Base-by-base conservation (phyloP, 2,797 vertebrate species). In the Erethizon dorsatum region DNA sequence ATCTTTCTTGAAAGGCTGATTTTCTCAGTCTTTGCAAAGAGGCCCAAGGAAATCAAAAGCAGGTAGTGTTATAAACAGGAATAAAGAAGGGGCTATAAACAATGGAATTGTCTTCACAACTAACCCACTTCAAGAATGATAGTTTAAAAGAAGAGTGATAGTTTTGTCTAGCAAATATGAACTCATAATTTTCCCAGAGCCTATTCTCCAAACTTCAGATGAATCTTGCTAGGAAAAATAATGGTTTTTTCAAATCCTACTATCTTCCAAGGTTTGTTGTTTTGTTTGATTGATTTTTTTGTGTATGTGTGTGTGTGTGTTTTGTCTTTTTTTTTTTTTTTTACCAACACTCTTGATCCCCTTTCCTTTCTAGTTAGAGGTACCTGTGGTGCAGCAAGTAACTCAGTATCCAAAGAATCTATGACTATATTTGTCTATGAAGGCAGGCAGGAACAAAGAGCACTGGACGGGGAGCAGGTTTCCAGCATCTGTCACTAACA, bases 1-100 rank as follows among this genome's bases (percentile, higher is more conserved):
- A 65, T 93, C 33, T 56, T 93, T 83, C 61, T 88, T 95, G 33
- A 78, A 94, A 79, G n/a, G 0, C 47, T 91, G 56, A 54, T 54
- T 90, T 94, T 87, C 56, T 94, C 59, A 56, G 24, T 69, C 54
- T 88, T 95, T 79, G 6, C 67, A 92, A 85, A 96, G 59, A 94
- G 41, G 28, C 22, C 61, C n/a, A 83, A 78, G 14, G 20, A 88
- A 92, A 79, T 59, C n/a, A 83, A 91, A 93, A 78, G 2, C 14
- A 90, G 9, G n/a, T 54, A 90, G 11, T 41, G 57, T 82, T 94
- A 92, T 45, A 82, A 79, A 77, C 17, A 92, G 15, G 18, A 95
- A 83, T 54, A 77, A 95, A 88, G 9, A 78, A 45, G 14, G 24
- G 54, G 50, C 6, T 52, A 37, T 83, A 45, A 85, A 92, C n/a